A percentile compares a stretch with the other conserved stretches of the same genome.
Conservation (phyloP, 2,888 invertebrate species). For the Entomobrya multifasciata region DNA sequence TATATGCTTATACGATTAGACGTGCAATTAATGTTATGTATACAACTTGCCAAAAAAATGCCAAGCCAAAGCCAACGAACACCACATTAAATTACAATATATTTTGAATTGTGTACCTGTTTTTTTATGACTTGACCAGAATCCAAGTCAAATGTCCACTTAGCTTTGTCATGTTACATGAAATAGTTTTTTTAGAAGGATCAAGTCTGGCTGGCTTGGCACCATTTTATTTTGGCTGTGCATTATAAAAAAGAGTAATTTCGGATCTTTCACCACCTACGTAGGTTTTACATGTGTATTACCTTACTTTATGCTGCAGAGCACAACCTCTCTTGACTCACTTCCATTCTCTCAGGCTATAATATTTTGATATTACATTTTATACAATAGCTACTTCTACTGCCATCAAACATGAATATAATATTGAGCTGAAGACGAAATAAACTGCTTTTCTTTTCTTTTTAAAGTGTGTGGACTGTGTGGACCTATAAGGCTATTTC, state of each 20-base stretch:
- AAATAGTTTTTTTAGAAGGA: not conserved
- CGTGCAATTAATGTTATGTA: slow-evolving; percentile 47
- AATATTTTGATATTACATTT: no score
- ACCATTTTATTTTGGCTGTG: not conserved
- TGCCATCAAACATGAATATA: no score
- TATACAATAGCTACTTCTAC: no score
- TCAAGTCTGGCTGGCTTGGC: not conserved
- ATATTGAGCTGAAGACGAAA: no score
- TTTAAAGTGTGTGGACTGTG: no score
- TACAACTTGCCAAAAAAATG: slow-evolving; percentile 66
- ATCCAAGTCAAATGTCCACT: slow-evolving; percentile 49
- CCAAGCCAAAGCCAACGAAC: slow-evolving; percentile 66
- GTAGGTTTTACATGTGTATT: slow-evolving; percentile 30
- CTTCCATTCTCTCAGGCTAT: slow-evolving; percentile 24
- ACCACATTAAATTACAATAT: slow-evolving; percentile 50
- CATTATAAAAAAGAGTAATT: slow-evolving; percentile 46
- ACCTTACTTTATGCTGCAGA: not conserved
- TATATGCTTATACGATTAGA: no score
- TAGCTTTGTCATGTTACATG: slow-evolving; percentile 37
- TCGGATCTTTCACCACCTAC: slow-evolving; percentile 72
- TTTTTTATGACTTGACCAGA: slow-evolving; percentile 8
- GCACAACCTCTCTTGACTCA: not conserved
- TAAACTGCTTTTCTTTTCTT: no score
- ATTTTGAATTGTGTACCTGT: slow-evolving; percentile 14
- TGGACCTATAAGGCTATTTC: slow-evolving; percentile 16